These are phyloP conservation scores for Ophion slaviceki DNA, from an alignment of 2,888 invertebrate genomes.

Conservation along the genomic window DNA sequence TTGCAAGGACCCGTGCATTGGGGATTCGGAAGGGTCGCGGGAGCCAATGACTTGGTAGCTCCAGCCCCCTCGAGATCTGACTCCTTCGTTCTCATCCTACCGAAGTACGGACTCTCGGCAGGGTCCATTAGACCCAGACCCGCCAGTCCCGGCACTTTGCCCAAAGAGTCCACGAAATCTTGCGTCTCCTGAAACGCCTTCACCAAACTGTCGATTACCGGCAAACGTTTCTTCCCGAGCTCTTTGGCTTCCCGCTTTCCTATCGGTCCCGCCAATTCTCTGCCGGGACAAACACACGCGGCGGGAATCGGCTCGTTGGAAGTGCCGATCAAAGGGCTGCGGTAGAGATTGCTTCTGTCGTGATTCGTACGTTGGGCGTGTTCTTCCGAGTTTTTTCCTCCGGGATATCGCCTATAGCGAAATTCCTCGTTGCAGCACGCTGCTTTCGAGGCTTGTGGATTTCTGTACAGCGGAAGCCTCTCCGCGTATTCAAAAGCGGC, in stretches of 20 bases:
- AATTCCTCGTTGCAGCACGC: constrained; percentile 19
- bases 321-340: background rate
- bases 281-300: constrained; percentile 66
- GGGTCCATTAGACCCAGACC: constrained; percentile 78
- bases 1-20: constrained; percentile 71
- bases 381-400: background rate
- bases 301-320: constrained; percentile 23
- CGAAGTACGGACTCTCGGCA: constrained; percentile 78
- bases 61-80: constrained; percentile 10
- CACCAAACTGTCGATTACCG: constrained; percentile 75
- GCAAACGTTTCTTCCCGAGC: constrained; percentile 72
- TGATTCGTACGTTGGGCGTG: constrained; percentile 47
- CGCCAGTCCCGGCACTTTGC: constrained; percentile 76
- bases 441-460: constrained; percentile 1
- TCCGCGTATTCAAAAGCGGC: constrained; percentile 35
- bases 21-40: constrained; percentile 45
- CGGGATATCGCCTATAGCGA: constrained; percentile 2
- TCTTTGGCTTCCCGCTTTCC: constrained; percentile 19
- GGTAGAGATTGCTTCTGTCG: constrained; percentile 14
- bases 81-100: constrained; percentile 63
- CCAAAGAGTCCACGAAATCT: constrained; percentile 78
- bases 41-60: background rate
- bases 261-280: constrained; percentile 53
- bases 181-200: constrained; percentile 77
- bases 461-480: constrained; percentile 37